Evolutionary conservation across 2,797 vertebrate species (phyloP).

Genomic region (Protonibea diacanthus): DNA sequence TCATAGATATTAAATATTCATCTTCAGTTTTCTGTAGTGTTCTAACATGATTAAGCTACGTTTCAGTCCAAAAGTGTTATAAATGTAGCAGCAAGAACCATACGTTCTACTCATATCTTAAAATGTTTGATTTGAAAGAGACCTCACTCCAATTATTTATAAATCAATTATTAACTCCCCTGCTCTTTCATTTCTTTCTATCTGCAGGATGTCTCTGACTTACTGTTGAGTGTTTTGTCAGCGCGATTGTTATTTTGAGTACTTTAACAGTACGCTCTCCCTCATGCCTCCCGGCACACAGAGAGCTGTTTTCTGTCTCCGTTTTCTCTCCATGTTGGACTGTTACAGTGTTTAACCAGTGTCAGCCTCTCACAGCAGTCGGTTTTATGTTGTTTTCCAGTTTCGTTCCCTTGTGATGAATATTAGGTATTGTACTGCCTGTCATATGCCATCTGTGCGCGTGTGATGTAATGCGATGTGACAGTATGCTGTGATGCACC

Average conservation of each 20-base stretch:
- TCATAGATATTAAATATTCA: background rate
- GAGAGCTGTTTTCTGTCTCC: background rate
- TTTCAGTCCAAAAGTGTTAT: no score
- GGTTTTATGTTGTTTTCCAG: background rate
- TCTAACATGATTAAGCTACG: background rate
- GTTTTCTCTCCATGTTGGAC: background rate
- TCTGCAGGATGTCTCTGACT: background rate
- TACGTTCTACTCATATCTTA: no score
- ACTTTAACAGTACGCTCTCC: background rate
- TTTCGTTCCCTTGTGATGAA: no score
- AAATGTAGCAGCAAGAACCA: no score
- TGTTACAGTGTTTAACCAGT: background rate
- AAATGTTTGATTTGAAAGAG: no score
- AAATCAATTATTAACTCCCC: no score
- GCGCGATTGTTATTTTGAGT: background rate
- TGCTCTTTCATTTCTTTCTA: background rate
- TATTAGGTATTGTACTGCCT: background rate
- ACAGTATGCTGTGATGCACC: background rate
- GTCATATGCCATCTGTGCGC: background rate
- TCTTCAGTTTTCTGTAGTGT: background rate
- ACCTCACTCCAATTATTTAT: no score
- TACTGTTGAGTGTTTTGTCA: background rate
- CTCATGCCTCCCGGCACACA: background rate
- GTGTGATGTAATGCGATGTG: no score
- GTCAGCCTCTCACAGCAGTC: background rate